Evolutionary conservation across 1,140 invertebrate genomes (phyloP).

Genomic region (Procambarus virginalis): DNA sequence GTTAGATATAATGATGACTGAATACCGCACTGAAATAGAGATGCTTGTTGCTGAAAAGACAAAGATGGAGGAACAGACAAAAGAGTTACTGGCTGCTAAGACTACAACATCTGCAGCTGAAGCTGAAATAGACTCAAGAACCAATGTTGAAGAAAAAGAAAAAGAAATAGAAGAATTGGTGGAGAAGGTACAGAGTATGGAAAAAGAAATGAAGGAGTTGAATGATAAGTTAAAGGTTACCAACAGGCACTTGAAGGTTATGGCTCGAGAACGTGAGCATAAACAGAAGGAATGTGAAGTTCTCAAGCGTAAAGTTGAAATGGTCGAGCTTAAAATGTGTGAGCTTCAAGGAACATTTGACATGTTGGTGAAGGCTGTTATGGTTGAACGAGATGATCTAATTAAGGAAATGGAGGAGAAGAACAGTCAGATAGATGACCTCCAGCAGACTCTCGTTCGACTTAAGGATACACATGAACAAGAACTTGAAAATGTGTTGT

Average conservation of each 20-base stretch:
- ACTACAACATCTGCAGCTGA: constrained; percentile 30
- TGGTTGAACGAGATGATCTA: constrained; percentile 72
- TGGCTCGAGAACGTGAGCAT: constrained; percentile 74
- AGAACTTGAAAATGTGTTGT: constrained; percentile 48
- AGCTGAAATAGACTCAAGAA: constrained; percentile 56
- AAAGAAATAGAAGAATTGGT: constrained; percentile 74
- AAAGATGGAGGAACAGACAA: constrained; percentile 50
- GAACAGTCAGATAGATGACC: constrained; percentile 51
- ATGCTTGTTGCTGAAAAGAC: constrained; percentile 52
- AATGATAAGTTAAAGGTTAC: constrained; percentile 72
- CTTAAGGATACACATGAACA: constrained; percentile 64
- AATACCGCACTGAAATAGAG: constrained; percentile 57
- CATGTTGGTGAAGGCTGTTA: constrained; percentile 71
- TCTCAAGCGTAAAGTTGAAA: constrained; percentile 74
- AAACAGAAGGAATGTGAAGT: constrained; percentile 77
- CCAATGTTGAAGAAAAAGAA: constrained; percentile 62
- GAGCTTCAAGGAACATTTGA: constrained; percentile 72
- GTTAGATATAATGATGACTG: constrained; percentile 65
- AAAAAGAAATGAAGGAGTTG: constrained; percentile 71
- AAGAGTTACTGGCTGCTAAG: constrained; percentile 31
- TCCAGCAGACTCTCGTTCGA: constrained; percentile 46
- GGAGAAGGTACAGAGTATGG: constrained; percentile 76
- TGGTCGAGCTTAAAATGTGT: constrained; percentile 74
- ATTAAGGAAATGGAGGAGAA: constrained; percentile 69
- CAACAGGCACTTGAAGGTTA: constrained; percentile 68